Percentiles rank a stretch among this genome's conserved stretches.
Evolutionary conservation across 2,797 vertebrate genomes (phyloP).

Genomic region (Danionella dracula): DNA sequence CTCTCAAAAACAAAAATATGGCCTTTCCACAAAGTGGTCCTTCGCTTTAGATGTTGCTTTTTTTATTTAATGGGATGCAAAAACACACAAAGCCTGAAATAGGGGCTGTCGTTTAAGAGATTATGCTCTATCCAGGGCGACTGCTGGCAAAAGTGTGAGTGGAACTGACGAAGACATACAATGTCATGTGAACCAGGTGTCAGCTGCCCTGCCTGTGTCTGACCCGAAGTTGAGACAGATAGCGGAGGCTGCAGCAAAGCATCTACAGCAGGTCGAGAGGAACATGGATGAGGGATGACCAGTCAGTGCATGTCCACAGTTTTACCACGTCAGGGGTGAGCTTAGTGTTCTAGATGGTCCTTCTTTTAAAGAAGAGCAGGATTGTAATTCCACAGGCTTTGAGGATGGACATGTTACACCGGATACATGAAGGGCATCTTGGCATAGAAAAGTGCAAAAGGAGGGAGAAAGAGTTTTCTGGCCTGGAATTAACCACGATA

Average conservation of each 20-base stretch:
- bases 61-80: no score
- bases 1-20: no score
- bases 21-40: no score
- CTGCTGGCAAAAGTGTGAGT: no score
- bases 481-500: slow-evolving; percentile 17
- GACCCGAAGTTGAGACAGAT: background rate
- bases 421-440: slow-evolving; percentile 6
- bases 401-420: slow-evolving; percentile 23
- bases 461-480: background rate
- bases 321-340: background rate
- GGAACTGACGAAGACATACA: no score
- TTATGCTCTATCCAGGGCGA: no score
- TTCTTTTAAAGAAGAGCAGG: background rate
- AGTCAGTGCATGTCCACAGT: background rate
- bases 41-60: no score
- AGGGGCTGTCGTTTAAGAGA: no score
- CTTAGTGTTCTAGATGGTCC: slow-evolving; percentile 2
- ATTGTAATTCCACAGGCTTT: slow-evolving; percentile 23
- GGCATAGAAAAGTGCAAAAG: slow-evolving; percentile 6
- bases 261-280: background rate
- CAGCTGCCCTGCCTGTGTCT: no score
- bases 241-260: background rate
- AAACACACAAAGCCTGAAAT: no score
- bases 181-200: no score
- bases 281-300: background rate